phyloP scores from a whole-genome alignment of 1,140 invertebrate genomes.

The Pseudomyrmex concolor region DNA sequence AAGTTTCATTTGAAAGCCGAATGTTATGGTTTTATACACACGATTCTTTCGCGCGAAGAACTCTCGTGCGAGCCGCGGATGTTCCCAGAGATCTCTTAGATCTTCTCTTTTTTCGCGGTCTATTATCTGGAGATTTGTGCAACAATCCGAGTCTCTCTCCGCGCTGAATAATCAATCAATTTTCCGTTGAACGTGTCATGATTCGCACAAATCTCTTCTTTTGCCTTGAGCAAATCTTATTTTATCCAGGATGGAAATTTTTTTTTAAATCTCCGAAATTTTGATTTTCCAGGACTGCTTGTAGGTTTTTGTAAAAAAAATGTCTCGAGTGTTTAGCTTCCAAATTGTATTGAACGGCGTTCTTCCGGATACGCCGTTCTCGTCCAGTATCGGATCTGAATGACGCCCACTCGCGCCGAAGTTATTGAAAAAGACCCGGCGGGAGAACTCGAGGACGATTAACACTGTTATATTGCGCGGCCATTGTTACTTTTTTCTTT shows the following conservation, averaged over 20 bases:
- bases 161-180: slow-evolving; percentile 21
- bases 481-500: slow-evolving; percentile 30
- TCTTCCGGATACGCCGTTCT: slow-evolving; percentile 5
- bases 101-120: not conserved
- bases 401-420: not conserved
- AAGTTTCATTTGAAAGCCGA: slow-evolving; percentile 7
- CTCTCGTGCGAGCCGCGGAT: not conserved
- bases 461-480: slow-evolving; percentile 11
- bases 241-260: not conserved
- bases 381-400: slow-evolving; percentile 46
- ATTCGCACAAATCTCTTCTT: slow-evolving; percentile 23
- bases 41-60: no score
- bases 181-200: slow-evolving; percentile 22
- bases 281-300: slow-evolving; percentile 2
- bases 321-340: not conserved
- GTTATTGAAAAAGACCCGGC: slow-evolving; percentile 44
- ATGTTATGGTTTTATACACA: slow-evolving; percentile 36
- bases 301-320: not conserved
- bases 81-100: not conserved
- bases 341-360: slow-evolving; percentile 34
- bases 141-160: not conserved
- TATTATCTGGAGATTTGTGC: slow-evolving; percentile 13
- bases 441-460: slow-evolving; percentile 18
- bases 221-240: not conserved
- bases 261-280: not conserved